Base-by-base conservation (phyloP, 2,888 invertebrate species). In the Agrilus cyanescens region DNA sequence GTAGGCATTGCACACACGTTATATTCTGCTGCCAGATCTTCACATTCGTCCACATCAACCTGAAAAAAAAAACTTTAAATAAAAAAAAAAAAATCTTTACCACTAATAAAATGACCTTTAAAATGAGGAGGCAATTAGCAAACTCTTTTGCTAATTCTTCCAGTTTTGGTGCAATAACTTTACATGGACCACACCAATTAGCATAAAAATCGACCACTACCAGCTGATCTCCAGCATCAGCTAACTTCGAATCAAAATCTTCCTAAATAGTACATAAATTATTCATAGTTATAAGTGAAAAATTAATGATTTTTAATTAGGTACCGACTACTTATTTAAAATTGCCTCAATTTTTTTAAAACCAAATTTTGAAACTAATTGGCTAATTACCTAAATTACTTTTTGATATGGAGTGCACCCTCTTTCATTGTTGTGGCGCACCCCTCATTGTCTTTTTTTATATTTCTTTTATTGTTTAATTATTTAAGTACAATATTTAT, bases 141-240 rank as follows among this genome's bases (percentile, higher is more conserved):
- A 73, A 72, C 56, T 77, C 74, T 1, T 65, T 62, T n/a, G 82
- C 72, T 49, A 85, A 63, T 60, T 81, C 82, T 54, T 83, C 84
- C 32, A 90, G 69, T 56, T 81, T 80, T 35, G 90, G 91, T 3
- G 82, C 80, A 63, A 91, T 91, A 72, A 80, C 75, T 68, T 86
- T 88, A 75, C 91, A 93, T 16, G 93, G 91, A 0, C 89, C 90
- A 63, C 93, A 93, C 93, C 91, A 93, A 44, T 82, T 81, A 41
- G 91, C 91, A 70, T 80, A 86, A 68, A 93, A 93, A 69, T 93
- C 91, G 49, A 91, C 80, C 38, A 93, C 79, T 39, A 93, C 85
- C 61, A 93, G 70, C 62, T 82, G 83, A 32, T 75, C 74, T 14
- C 85, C 86, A 13, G 89, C 89, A 52, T 80, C 80, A 2, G 65